Evolutionary conservation across 2,797 vertebrate species (phyloP), one percentile per base, ranked within the genome.

Genomic region (Anabacerthia variegaticeps): DNA sequence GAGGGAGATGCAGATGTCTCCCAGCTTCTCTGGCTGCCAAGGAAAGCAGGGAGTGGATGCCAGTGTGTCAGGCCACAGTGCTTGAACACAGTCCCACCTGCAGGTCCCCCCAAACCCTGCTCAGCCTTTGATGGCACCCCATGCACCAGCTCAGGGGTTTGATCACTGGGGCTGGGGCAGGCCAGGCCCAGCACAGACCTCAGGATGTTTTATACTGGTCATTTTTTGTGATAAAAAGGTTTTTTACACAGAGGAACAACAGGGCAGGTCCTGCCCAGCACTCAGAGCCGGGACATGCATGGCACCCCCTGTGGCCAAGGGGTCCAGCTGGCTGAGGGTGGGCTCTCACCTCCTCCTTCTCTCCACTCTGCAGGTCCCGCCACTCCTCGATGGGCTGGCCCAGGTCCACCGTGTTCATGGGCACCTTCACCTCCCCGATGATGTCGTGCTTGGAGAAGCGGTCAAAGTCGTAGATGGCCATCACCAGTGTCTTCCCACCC

Each of bases 381-480:
- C 99, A 99, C 89, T 99, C 99, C 97, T 99, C 99, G 0, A 99
- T 98, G 76, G 99, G 99, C 97, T 99, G 99, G 22, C 99, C 99
- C 67, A 99, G 98, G 95, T 99, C 99, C 77, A 99, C 98, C 0
- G 99, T 99, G 98, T 99, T 99, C 99, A 99, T 99, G 73, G 99
- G 98, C 75, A 99, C 98, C 97, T 99, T 99, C 44, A 99, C 98
- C 97, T 99, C 99, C 0, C 99, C 99, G 0, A 99, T 99, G 96
- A 99, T 99, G 68, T 99, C 99, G 0, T 99, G 99, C 94, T 99
- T 99, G 41, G 99, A 99, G 98, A 99, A 99, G 88, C 99, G 99
- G 94, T 99, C 99, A 1, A 99, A 99, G 98, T 99, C 99, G 0
- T 99, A 99, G 88, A 99, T 99, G 27, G 99, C 99, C 99, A 99